Evolutionary conservation across 2,888 invertebrate species (phyloP).

Genomic region (Lacanobia oleracea): DNA sequence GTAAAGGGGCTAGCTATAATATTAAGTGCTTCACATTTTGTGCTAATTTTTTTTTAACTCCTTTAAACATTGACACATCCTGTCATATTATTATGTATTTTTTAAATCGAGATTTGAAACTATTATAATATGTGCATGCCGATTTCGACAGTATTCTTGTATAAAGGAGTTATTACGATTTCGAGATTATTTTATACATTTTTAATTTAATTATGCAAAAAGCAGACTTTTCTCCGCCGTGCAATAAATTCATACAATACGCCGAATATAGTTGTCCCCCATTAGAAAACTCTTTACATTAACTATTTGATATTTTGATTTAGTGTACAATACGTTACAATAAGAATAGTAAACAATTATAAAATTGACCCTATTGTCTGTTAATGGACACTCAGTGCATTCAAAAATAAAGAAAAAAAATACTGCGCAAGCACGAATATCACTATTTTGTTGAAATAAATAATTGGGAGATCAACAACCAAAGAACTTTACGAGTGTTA

Average conservation of each 20-base stretch:
- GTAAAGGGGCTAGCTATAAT: slow-evolving; percentile 52
- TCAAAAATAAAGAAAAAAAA: neutral
- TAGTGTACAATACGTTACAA: slow-evolving; percentile 55
- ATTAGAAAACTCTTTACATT: slow-evolving; percentile 51
- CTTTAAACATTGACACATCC: slow-evolving; percentile 18
- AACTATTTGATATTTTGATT: slow-evolving; percentile 61
- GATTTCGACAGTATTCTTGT: slow-evolving; percentile 2
- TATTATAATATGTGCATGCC: neutral
- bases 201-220: slow-evolving; percentile 48
- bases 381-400: slow-evolving; percentile 64
- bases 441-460: slow-evolving; percentile 18
- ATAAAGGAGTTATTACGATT: slow-evolving; percentile 36
- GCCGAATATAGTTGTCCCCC: slow-evolving; percentile 51
- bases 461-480: slow-evolving; percentile 2
- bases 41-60: slow-evolving; percentile 56
- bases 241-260: slow-evolving; percentile 51
- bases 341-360: slow-evolving; percentile 64
- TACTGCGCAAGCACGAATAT: neutral
- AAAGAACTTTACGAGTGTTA: neutral
- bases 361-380: slow-evolving; percentile 68
- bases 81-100: no score
- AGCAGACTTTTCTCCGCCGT: slow-evolving; percentile 42
- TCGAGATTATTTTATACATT: slow-evolving; percentile 55
- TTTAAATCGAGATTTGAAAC: no score
- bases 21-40: slow-evolving; percentile 59